Evolutionary conservation across 2,888 invertebrate species (phyloP), one percentile per base, ranked within the genome.

Genomic region (Empis stercorea): DNA sequence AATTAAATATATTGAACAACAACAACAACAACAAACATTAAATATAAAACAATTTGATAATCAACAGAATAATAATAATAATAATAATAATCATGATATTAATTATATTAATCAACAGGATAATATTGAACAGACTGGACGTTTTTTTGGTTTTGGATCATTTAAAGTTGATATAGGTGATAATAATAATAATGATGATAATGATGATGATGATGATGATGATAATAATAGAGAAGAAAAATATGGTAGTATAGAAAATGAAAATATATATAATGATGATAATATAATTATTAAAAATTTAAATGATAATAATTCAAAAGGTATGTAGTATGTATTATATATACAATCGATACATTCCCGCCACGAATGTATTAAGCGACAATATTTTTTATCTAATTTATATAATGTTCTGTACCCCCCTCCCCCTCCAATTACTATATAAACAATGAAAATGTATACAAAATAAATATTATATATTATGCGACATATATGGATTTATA

Each of bases 91-190:
- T 7, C 9, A 27, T 27, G 6, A 27, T 7, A 27, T 27, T 7
- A 9, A 27, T 27, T 27, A 27, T 27, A 9, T 27, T 27, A 9
- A 27, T 27, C 7, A 27, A 27, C 7, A 27, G 23, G 9, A 27
- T 27, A 36, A 27, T 27, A 15, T 5, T 36, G 14, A 16, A 32
- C 41, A 45, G 11, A 47, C 23, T 43, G 48, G 53, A 6, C 44
- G 52, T 37, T 50, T 50, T 44, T 46, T 48, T 45, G 44, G 48
- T 15, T 52, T 52, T 38, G 47, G 46, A 20, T 43, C 48, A 10
- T 50, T 51, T 45, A 34, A 34, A 34, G 17, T 14, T 39, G 39
- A 20, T 10, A 6, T 3, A 11, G 39, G n/a, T 34, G 17, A 37
- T 37, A 9, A 15, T 16, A 27, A 30, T 4, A 42, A 50, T 14